These are phyloP conservation scores for Tenthredo mesomela DNA, from an alignment of 2,888 invertebrate species.

Conservation along the genomic window DNA sequence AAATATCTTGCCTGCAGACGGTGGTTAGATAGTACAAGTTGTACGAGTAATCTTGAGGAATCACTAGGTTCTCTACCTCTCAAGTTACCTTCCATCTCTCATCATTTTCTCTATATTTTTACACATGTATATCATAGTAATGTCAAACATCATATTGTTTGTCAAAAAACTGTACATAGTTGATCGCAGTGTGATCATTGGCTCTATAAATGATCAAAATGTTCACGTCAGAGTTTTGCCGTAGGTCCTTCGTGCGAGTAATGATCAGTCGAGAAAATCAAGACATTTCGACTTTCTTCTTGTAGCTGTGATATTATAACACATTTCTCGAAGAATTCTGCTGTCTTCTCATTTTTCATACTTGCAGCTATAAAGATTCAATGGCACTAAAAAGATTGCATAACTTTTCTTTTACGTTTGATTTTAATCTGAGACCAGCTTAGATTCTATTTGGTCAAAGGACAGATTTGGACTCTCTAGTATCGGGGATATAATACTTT, in stretches of 20 bases:
- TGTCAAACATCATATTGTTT: background rate
- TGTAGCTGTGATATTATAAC: background rate
- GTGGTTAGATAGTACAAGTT: background rate
- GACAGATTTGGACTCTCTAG: background rate
- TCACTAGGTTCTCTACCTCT: background rate
- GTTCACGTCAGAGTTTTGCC: background rate
- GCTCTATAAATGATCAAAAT: background rate
- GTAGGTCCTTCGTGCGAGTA: background rate
- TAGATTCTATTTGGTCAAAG: background rate
- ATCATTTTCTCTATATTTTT: background rate
- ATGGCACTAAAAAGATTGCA: background rate
- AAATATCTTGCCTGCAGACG: slow-evolving; percentile 11
- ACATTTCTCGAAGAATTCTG: background rate
- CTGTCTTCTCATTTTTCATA: background rate
- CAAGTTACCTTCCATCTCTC: background rate
- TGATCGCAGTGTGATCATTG: too few relatives aligned
- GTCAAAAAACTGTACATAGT: background rate
- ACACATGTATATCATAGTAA: background rate
- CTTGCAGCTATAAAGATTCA: background rate
- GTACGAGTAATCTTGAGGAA: background rate
- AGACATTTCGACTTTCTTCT: background rate
- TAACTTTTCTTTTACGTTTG: background rate
- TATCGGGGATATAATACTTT: background rate
- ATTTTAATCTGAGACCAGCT: background rate
- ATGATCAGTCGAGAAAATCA: background rate